These are phyloP conservation scores for Cyclophora punctaria DNA, from an alignment of 2,888 invertebrate species.

Conservation along the genomic window DNA sequence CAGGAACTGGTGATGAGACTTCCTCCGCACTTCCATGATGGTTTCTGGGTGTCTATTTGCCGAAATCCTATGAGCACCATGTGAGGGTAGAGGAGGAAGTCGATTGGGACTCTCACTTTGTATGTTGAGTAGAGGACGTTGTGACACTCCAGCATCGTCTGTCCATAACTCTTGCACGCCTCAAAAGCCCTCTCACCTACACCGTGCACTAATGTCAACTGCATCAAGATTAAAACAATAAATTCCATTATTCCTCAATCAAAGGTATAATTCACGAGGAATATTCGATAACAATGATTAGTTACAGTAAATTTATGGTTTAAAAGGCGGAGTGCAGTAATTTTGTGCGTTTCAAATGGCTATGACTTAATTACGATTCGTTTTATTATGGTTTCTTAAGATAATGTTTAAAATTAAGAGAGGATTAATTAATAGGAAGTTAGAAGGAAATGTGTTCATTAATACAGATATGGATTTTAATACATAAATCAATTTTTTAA, in stretches of 20 bases:
- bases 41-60: constrained; percentile 16
- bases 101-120: constrained; percentile 57
- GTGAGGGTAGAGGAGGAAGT: constrained; percentile 75
- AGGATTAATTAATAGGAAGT: too few species aligned
- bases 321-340: constrained; percentile 7
- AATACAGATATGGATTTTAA: too few species aligned
- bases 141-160: constrained; percentile 61
- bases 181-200: constrained; percentile 52
- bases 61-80: constrained; percentile 74
- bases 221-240: constrained; percentile 11
- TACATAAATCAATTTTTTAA: too few species aligned
- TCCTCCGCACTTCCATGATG: constrained; percentile 65
- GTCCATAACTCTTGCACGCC: constrained; percentile 53
- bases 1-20: constrained; percentile 54
- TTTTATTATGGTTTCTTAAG: too few species aligned
- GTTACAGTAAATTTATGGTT: constrained; percentile 10
- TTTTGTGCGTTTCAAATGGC: constrained; percentile 12
- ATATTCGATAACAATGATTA: constrained; percentile 18
- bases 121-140: constrained; percentile 46
- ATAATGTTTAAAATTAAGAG: too few species aligned
- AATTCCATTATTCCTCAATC: constrained; percentile 4
- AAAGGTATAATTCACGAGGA: constrained; percentile 4
- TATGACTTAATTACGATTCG: not conserved
- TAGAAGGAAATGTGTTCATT: too few species aligned
- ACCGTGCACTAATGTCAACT: constrained; percentile 3